Conservation (phyloP, 2,113 vertebrate species). For the Ia io region DNA sequence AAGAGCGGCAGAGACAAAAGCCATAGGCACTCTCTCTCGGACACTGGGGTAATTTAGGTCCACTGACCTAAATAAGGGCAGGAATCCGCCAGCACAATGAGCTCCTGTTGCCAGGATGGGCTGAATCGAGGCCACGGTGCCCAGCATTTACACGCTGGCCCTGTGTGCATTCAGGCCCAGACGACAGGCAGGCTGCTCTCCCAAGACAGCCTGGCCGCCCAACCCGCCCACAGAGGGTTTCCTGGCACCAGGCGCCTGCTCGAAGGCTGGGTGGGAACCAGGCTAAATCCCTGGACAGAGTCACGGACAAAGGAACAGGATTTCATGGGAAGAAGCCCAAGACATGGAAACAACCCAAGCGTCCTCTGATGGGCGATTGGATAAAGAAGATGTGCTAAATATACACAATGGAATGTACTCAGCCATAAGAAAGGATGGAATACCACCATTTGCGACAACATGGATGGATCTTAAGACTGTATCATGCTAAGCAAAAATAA, state of each 20-base stretch:
- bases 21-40: background rate
- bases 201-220: background rate
- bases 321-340: background rate
- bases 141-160: background rate
- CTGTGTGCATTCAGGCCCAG: background rate
- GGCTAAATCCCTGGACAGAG: background rate
- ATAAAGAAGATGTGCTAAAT: background rate
- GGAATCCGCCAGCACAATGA: slow-evolving; percentile 31
- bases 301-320: background rate
- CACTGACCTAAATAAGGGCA: slow-evolving; percentile 73
- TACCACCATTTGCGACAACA: no score
- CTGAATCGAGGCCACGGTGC: background rate
- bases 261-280: background rate
- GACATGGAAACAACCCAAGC: background rate
- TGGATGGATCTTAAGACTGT: background rate
- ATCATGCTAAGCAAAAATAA: background rate
- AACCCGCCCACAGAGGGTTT: background rate
- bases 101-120: slow-evolving; percentile 23
- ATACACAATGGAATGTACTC: rapidly evolving
- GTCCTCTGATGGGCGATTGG: background rate
- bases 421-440: background rate
- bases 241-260: slow-evolving; percentile 45
- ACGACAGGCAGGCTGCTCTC: slow-evolving; percentile 11
- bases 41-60: slow-evolving; percentile 40
- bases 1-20: slow-evolving; percentile 11